Evolutionary conservation across 2,888 invertebrate species (phyloP).

Genomic region (Tinea pellionella): DNA sequence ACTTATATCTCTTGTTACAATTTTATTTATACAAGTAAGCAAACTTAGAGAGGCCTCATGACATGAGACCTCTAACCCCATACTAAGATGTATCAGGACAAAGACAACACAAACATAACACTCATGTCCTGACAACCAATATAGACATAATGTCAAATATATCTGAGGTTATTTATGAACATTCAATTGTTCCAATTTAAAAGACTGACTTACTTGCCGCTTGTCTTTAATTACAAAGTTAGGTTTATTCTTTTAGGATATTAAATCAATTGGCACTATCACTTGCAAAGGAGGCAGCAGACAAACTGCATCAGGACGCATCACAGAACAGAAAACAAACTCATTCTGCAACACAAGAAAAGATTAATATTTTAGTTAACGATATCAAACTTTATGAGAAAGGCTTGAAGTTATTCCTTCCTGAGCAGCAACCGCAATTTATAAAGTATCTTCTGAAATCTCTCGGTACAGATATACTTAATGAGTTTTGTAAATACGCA

Average conservation of each 20-base stretch:
- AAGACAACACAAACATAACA: no score
- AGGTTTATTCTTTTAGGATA: constrained; percentile 39
- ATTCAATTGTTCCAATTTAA: no score
- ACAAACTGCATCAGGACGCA: constrained; percentile 78
- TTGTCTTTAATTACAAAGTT: no score
- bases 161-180: no score
- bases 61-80: no score
- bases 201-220: no score
- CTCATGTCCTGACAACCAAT: no score
- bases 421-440: constrained; percentile 75
- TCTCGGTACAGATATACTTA: constrained; percentile 83
- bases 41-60: no score
- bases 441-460: constrained; percentile 88
- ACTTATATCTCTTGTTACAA: no score
- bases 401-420: constrained; percentile 74
- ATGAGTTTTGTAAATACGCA: constrained; percentile 82
- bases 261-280: constrained; percentile 75
- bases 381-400: constrained; percentile 85
- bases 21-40: no score
- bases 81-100: no score
- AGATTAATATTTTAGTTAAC: constrained; percentile 78
- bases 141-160: no score
- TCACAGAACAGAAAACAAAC: constrained; percentile 79
- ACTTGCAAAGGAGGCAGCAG: constrained; percentile 79
- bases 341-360: constrained; percentile 85